Percentiles rank a stretch among this genome's conserved stretches.
Conservation (phyloP, 2,113 vertebrate species). For the Brienomyrus longianalis region DNA sequence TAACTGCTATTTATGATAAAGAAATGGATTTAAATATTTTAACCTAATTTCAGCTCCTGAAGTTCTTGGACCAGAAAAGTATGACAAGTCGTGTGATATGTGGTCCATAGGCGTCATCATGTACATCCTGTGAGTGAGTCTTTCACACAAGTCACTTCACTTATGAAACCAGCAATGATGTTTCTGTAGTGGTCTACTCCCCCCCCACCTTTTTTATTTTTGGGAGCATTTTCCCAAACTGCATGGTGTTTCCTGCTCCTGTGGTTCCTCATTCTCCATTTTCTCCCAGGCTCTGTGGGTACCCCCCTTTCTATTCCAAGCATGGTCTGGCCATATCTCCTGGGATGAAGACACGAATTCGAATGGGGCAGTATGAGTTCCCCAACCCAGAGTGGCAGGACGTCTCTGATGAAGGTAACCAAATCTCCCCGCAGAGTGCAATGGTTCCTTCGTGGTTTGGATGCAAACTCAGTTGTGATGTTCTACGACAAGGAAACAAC, state of each 20-base stretch:
- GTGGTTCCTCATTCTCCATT: neutral
- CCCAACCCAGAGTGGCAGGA: constrained; percentile 78
- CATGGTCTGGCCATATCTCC: constrained; percentile 77
- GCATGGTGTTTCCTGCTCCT: constrained; percentile 1
- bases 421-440: neutral
- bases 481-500: neutral
- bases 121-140: constrained; percentile 56
- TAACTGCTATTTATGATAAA: neutral
- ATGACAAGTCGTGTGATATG: constrained; percentile 85
- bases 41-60: constrained; percentile 63
- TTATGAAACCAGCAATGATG: neutral
- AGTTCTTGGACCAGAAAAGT: constrained; percentile 82
- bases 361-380: constrained; percentile 81
- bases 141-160: neutral
- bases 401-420: constrained; percentile 76
- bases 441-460: neutral
- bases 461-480: neutral
- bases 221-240: neutral
- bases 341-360: constrained; percentile 78
- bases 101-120: constrained; percentile 85
- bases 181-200: neutral
- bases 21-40: neutral
- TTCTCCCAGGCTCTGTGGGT: constrained; percentile 70
- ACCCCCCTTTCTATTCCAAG: constrained; percentile 84
- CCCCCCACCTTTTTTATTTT: neutral